Conservation (phyloP, 2,888 invertebrate genomes). For the Nemurella pictetii region DNA sequence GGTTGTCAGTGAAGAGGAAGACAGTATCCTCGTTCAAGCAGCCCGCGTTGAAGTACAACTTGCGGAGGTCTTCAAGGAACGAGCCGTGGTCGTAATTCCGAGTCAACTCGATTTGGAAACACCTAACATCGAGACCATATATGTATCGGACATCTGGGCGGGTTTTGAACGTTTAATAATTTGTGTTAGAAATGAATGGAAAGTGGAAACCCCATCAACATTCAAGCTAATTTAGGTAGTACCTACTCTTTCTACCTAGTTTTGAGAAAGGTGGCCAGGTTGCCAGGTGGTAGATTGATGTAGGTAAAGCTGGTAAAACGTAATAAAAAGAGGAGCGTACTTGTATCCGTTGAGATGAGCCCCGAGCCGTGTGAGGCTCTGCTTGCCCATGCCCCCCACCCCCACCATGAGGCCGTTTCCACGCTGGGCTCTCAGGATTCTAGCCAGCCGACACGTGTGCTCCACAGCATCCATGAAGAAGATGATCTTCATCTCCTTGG, state of each 20-base stretch:
- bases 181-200: no score
- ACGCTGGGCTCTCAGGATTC: conserved; percentile 81
- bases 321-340: no score
- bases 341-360: conserved; percentile 85
- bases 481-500: conserved; percentile 81
- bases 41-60: conserved; percentile 79
- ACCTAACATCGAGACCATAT: conserved; percentile 54
- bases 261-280: no score
- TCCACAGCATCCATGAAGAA: conserved; percentile 89
- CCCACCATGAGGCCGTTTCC: conserved; percentile 89
- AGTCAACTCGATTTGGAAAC: conserved; percentile 85
- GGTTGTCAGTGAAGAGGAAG: conserved; percentile 87
- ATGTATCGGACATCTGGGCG: background rate
- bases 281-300: no score
- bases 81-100: conserved; percentile 79
- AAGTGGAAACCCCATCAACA: no score
- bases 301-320: no score
- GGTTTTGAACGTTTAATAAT: background rate
- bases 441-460: conserved; percentile 81
- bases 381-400: conserved; percentile 88
- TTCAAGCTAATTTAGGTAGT: no score
- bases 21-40: conserved; percentile 73
- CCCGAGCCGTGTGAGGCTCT: conserved; percentile 82
- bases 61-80: conserved; percentile 85
- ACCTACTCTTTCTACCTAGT: no score